Base-by-base conservation (phyloP, 2,113 vertebrate species). In the Xiphophorus hellerii region DNA sequence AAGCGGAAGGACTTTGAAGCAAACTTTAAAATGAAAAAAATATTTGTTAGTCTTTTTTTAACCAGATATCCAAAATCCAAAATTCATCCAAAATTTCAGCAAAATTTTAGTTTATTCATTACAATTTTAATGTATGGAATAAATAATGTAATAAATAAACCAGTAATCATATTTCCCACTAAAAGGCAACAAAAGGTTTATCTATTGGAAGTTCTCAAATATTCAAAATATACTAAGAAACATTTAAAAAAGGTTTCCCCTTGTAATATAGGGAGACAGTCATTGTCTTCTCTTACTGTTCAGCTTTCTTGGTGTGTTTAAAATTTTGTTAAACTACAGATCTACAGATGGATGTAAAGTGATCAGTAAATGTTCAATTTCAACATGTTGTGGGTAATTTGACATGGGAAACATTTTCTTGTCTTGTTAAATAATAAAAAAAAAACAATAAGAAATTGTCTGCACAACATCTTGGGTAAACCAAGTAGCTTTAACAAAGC, bases 381-480 rank as follows among this genome's bases (percentile, higher is more conserved):
- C 11, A 2, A 29, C 29, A 13, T 54, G 11, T 72, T 28, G 48
- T 12, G 35, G 31, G 54, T 17, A 30, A 62, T 68, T 69, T 44
- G 25, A n/a, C 44, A 30, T 14, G 44, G 33, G 27, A 65, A 58
- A 29, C 11, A 14, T 35, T 71, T 66, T 20, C 61, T 61, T 75
- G 48, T 4, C 30, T 73, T 31, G 15, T 14, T 31, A 69, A 12
- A 37, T 37, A 37, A 37, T 37, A 48, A 31, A 2, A 22, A 69
- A 69, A 51, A 30, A 17, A 71, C 27, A 71, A 33, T 67, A 22
- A 62, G 15, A 75, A 39, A 11, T 69, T 39, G 4, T 74, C 29
- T 37, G 1, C 5, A 62, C 73, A 48, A 27, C 20, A 22, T 60
- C 31, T 72, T 4, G 42, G 48, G 30, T n/a, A 27, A 74, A 20